A percentile compares a stretch with the other conserved stretches of the same genome.
Evolutionary conservation across 2,797 vertebrate species (phyloP).

Genomic region (Tenualosa thibaudeaui): DNA sequence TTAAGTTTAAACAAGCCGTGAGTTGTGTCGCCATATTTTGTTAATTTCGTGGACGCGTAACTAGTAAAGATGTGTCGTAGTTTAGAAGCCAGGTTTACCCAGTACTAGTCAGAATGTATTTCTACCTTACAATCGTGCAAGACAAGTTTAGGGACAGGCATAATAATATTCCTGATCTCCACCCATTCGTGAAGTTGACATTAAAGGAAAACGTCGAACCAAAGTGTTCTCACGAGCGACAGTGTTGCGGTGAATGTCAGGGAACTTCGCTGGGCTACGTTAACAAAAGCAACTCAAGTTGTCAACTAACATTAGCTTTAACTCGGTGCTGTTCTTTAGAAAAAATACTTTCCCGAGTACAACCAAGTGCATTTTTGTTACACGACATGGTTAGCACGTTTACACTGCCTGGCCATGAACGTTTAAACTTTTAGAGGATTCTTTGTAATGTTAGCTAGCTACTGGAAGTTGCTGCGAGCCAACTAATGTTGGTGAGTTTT

Average conservation of each 20-base stretch:
- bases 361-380: background rate
- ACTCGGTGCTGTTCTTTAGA: background rate
- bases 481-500: background rate
- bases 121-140: background rate
- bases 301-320: background rate
- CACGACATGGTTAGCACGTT: background rate
- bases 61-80: background rate
- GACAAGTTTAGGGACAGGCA: too few relatives aligned
- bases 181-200: constrained; percentile 15
- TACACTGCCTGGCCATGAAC: background rate
- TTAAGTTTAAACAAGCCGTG: background rate
- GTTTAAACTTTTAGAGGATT: background rate
- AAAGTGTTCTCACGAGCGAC: background rate
- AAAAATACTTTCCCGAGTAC: background rate
- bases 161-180: background rate
- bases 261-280: background rate
- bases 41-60: background rate
- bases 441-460: background rate
- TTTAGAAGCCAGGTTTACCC: background rate
- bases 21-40: background rate
- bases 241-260: background rate
- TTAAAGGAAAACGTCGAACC: background rate
- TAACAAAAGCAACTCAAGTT: background rate
- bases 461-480: background rate
- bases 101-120: background rate